phyloP scores from a whole-genome alignment of 2,797 vertebrate genomes.

The Sciaenops ocellatus region DNA sequence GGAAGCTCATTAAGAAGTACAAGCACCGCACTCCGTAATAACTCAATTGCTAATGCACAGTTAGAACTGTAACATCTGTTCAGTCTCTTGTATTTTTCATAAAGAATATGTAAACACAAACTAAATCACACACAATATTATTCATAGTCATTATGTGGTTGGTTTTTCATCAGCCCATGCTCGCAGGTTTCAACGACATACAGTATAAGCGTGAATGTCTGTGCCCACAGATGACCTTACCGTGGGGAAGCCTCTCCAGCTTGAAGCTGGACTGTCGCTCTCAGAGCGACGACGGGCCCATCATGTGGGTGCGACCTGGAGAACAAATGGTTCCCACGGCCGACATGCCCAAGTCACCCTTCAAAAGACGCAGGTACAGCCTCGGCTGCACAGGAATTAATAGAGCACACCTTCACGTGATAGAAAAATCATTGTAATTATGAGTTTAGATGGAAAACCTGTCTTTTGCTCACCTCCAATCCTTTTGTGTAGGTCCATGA shows the following conservation, averaged over 20 bases:
- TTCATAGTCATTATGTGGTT: neutral
- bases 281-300: constrained; percentile 97
- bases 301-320: constrained; percentile 98
- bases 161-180: neutral
- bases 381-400: accelerated
- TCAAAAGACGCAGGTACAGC: constrained; percentile 94
- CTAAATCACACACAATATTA: neutral
- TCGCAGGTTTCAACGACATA: neutral
- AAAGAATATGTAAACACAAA: neutral
- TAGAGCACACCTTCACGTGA: neutral
- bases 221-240: constrained; percentile 92
- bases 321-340: constrained; percentile 99
- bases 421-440: neutral
- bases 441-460: neutral
- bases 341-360: constrained; percentile 98
- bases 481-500: constrained; percentile 91
- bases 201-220: neutral
- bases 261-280: constrained; percentile 96
- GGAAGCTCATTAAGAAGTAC: constrained; percentile 16
- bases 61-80: constrained; percentile 32
- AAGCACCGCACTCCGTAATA: neutral
- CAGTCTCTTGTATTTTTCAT: neutral
- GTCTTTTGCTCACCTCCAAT: neutral
- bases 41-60: neutral
- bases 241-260: constrained; percentile 96